These are phyloP conservation scores for Catharus minimus DNA, from an alignment of 2,113 vertebrate genomes.

Conservation along the genomic window DNA sequence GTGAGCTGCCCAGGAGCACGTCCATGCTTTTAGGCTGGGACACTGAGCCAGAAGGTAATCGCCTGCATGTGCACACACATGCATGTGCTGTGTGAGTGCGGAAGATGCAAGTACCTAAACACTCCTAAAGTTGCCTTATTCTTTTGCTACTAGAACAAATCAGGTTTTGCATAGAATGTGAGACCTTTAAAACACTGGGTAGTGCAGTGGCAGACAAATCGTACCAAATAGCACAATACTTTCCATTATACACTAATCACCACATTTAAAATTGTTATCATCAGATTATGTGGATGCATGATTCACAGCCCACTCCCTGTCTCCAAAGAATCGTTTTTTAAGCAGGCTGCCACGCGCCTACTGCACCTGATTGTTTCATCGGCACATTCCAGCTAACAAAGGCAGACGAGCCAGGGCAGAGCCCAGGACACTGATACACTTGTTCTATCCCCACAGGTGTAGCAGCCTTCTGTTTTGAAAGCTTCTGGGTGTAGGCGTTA, in stretches of 20 bases:
- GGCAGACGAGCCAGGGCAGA: slow-evolving; percentile 82
- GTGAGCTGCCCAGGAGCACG: neutral
- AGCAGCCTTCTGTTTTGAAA: slow-evolving; percentile 81
- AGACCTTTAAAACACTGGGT: neutral
- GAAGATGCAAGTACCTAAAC: neutral
- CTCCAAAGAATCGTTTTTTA: slow-evolving; percentile 76
- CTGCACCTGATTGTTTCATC: slow-evolving; percentile 96
- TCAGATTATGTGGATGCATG: slow-evolving; percentile 74
- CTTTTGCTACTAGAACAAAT: neutral
- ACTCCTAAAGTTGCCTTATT: neutral
- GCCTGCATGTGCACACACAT: neutral
- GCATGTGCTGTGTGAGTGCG: neutral
- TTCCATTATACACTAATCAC: slow-evolving; percentile 72
- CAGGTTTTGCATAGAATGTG: neutral
- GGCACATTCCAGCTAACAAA: slow-evolving; percentile 88
- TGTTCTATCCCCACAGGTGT: slow-evolving; percentile 96
- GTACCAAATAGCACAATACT: slow-evolving; percentile 62
- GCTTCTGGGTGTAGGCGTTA: slow-evolving; percentile 76
- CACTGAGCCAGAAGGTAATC: neutral
- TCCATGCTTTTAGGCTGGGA: neutral
- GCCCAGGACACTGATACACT: slow-evolving; percentile 92
- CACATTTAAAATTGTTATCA: slow-evolving; percentile 73
- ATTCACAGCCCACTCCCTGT: slow-evolving; percentile 76
- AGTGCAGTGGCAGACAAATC: slow-evolving; percentile 43
- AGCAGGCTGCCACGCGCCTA: slow-evolving; percentile 93